Base-by-base conservation (phyloP, 1,140 invertebrate genomes). In the Hyles euphorbiae region DNA sequence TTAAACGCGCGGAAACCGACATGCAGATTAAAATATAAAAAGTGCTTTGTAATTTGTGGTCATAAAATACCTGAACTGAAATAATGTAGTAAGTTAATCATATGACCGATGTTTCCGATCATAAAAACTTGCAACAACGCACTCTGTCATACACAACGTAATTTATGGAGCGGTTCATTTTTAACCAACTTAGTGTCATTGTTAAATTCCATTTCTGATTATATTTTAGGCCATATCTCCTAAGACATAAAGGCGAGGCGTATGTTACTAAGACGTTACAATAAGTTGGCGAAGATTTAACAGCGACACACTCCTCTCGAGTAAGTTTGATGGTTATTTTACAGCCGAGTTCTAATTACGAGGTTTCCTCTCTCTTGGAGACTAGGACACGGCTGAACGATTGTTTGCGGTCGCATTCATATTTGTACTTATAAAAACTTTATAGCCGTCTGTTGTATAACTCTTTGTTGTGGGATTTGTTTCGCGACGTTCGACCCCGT, bases 241-340 rank as follows among this genome's bases (percentile, higher is more conserved):
- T 45, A 8, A 3, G 2, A 3, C 5, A 3, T 11, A 54, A 44
- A 36, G 12, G 8, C 12, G 11, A 8, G 2, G 6, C 12, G 12
- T 6, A 45, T 3, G 43, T 44, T 12, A 6, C 36, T 22, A 12
- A 36, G 10, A 43, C 48, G 22, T 5, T 34, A 4, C 36, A 11
- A n/a, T 46, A 33, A 4, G 33, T 59, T 61, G 43, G 58, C 34
- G 10, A 57, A 36, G 46, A 52, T 60, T 78, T 79, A 72, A 80
- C 66, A 75, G 60, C 67, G 69, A 72, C 68, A 71, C 70, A 76
- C 76, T 80, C 72, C 68, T 80, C 71, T 73, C 73, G 68, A 73
- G 71, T 74, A 71, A 72, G 71, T 82, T 87, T 87, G 81, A 87
- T 87, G 81, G 81, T 77, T 81, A 70, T 87, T 87, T 87, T 87